Conservation (phyloP, 2,113 vertebrate species). For the Oplegnathus fasciatus region DNA sequence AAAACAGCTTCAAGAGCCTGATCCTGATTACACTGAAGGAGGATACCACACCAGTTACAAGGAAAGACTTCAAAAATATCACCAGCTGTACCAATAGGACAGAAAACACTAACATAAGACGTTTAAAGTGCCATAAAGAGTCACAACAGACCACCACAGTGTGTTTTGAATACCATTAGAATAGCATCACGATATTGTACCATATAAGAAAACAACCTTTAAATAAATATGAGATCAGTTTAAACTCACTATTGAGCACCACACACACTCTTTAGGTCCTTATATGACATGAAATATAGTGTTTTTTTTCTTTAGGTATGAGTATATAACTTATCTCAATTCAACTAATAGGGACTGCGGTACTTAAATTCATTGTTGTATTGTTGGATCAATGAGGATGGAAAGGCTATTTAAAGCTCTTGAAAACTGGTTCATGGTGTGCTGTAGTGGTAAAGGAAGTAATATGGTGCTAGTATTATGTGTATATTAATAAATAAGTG, state of each 20-base stretch:
- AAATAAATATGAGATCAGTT: background rate
- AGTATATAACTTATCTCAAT: background rate
- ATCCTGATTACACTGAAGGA: background rate
- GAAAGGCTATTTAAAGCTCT: background rate
- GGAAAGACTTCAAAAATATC: background rate
- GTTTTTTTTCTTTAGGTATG: background rate
- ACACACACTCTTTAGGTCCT: background rate
- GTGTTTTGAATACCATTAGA: background rate
- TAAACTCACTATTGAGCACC: background rate
- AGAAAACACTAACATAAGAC: background rate
- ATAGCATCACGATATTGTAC: background rate
- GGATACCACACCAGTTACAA: background rate
- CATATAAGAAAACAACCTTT: background rate
- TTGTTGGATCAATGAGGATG: background rate
- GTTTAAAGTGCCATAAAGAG: constrained; percentile 11
- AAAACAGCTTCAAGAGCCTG: background rate
- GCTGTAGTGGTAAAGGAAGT: background rate
- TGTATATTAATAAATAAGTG: constrained; percentile 13
- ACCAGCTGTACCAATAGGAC: background rate
- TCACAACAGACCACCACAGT: background rate
- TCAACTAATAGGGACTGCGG: background rate
- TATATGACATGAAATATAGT: background rate
- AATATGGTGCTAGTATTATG: background rate
- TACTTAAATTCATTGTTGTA: background rate
- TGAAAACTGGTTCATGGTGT: background rate